Conservation (phyloP, 1,140 invertebrate genomes). For the Octopus sinensis region DNA sequence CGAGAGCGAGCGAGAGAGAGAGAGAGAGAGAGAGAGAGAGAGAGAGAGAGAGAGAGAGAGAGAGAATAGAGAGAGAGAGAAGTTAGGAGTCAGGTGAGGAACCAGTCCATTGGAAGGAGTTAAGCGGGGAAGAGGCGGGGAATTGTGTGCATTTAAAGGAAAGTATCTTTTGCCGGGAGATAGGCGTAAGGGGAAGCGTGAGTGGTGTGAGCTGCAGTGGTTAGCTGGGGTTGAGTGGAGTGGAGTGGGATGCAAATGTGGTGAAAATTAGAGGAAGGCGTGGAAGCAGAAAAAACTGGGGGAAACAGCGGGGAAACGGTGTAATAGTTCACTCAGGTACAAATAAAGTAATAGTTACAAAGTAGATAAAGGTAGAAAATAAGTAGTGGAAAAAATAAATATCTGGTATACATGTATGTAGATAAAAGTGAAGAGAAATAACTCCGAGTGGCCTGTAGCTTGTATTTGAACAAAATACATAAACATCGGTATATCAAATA, state of each 20-base stretch:
- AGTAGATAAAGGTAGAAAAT: no score
- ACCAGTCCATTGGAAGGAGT: conserved; percentile 12
- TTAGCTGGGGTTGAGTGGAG: neutral
- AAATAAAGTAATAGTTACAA: no score
- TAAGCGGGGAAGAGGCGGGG: conserved; percentile 11
- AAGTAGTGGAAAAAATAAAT: no score
- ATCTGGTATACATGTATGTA: no score
- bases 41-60: conserved; percentile 17
- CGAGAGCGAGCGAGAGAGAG: neutral
- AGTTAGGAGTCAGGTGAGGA: conserved; percentile 10
- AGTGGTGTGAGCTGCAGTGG: conserved; percentile 21
- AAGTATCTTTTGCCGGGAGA: neutral
- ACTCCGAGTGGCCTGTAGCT: no score
- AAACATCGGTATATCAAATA: no score
- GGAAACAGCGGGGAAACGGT: no score
- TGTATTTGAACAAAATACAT: no score
- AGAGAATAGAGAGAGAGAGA: conserved; percentile 16
- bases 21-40: neutral
- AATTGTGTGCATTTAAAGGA: conserved; percentile 25
- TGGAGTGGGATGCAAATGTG: neutral
- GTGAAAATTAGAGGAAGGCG: no score
- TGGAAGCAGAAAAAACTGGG: no score
- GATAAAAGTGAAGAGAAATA: no score
- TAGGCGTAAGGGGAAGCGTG: conserved; percentile 23
- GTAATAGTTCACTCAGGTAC: no score